These are phyloP conservation scores for Drosophila truncata DNA, from an alignment of 1,140 invertebrate genomes.

Conservation along the genomic window DNA sequence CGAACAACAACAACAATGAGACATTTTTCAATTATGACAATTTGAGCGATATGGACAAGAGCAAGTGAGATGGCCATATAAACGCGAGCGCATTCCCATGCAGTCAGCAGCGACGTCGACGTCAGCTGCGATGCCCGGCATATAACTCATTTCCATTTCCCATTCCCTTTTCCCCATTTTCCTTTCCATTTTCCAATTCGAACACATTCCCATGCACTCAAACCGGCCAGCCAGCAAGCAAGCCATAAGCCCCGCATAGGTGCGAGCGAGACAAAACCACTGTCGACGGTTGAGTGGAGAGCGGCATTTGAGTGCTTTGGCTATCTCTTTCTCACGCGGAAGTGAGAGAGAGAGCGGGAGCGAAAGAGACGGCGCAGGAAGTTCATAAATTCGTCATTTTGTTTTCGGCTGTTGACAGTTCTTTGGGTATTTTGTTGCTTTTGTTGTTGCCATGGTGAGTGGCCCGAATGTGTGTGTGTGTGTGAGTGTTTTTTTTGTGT, in stretches of 20 bases:
- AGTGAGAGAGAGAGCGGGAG: slow-evolving; percentile 5
- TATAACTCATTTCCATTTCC: slow-evolving; percentile 74
- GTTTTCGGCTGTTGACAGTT: slow-evolving; percentile 83
- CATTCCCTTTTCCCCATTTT: slow-evolving; percentile 36
- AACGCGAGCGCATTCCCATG: slow-evolving; percentile 58
- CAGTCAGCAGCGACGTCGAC: slow-evolving; percentile 45
- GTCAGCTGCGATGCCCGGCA: slow-evolving; percentile 32
- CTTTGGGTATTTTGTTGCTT: slow-evolving; percentile 53
- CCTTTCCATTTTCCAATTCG: slow-evolving; percentile 70
- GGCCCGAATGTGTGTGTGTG: slow-evolving; percentile 18
- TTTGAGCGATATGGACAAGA: slow-evolving; percentile 47
- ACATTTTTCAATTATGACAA: slow-evolving; percentile 57
- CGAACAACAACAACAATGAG: slow-evolving; percentile 37
- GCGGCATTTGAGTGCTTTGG: slow-evolving; percentile 1
- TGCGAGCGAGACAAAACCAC: slow-evolving; percentile 46
- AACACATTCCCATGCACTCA: slow-evolving; percentile 71
- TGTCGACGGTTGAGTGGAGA: slow-evolving; percentile 27
- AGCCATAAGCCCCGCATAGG: slow-evolving; percentile 4
- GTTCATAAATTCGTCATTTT: slow-evolving; percentile 85
- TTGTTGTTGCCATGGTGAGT: slow-evolving; percentile 57
- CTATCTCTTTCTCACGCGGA: slow-evolving; percentile 24
- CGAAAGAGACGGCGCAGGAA: slow-evolving; percentile 57
- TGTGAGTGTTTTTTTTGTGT: background rate
- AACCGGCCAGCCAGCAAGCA: slow-evolving; percentile 6
- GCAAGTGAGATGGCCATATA: slow-evolving; percentile 50